These are phyloP conservation scores for Galaxea fascicularis DNA, from an alignment of 92 coral and sea anemone genomes.

Conservation along the genomic window DNA sequence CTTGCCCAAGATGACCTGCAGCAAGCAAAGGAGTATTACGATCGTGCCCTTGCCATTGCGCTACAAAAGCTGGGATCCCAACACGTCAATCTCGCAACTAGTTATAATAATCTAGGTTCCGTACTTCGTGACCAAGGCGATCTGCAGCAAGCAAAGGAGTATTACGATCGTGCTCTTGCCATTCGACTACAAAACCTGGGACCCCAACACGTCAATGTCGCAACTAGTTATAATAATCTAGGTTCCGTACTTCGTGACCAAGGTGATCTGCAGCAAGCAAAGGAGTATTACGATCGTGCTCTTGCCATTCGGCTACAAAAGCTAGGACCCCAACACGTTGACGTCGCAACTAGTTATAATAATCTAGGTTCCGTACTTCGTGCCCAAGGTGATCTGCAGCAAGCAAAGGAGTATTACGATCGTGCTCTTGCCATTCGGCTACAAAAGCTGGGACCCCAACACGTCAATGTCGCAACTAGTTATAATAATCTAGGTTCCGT, in stretches of 20 bases:
- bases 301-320: neutral
- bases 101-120: no score
- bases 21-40: neutral
- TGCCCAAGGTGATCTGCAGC: neutral
- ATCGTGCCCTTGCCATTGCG: no score
- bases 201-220: no score
- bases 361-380: neutral
- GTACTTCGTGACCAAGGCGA: no score
- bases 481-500: neutral
- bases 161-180: no score
- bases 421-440: neutral
- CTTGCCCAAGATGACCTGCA: neutral
- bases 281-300: neutral
- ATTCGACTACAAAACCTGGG: no score
- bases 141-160: no score
- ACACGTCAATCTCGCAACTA: no score
- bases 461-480: neutral
- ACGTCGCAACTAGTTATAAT: neutral
- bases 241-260: no score
- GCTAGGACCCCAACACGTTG: neutral
- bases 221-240: no score
- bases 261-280: neutral
- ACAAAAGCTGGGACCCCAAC: neutral
- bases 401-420: constrained; percentile 18
- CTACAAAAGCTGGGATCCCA: no score